phyloP scores from a whole-genome alignment of 2,113 vertebrate species.

The Sinocyclocheilus anophthalmus region DNA sequence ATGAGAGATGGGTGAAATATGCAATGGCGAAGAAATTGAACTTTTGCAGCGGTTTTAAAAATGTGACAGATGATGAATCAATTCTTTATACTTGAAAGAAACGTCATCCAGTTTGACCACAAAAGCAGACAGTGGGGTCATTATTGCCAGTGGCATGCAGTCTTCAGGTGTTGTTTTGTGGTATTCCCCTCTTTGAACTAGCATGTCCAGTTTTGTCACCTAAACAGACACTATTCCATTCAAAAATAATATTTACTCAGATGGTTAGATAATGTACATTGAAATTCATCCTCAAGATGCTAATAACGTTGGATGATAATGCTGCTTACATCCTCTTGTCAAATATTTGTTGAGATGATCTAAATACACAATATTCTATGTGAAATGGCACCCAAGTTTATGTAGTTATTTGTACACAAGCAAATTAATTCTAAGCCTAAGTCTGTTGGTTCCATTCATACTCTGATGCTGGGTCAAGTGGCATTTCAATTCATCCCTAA shows the following conservation, averaged over 20 bases:
- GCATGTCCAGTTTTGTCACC: constrained; percentile 29
- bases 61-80: background rate
- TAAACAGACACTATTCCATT: background rate
- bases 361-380: background rate
- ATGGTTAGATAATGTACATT: background rate
- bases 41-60: background rate
- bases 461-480: too few species aligned
- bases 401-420: background rate
- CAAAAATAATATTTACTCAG: background rate
- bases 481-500: background rate
- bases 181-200: constrained; percentile 26
- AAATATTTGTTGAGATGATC: background rate
- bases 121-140: constrained; percentile 6
- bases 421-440: background rate
- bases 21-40: background rate
- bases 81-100: background rate
- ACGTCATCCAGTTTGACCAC: background rate
- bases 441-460: background rate
- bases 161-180: background rate
- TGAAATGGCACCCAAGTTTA: background rate
- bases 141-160: constrained; percentile 1
- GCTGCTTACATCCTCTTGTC: background rate
- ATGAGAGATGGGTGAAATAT: background rate
- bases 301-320: background rate
- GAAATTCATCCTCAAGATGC: background rate